These are phyloP conservation scores for Rafetus swinhoei DNA, from an alignment of 2,113 vertebrate genomes.

Conservation along the genomic window DNA sequence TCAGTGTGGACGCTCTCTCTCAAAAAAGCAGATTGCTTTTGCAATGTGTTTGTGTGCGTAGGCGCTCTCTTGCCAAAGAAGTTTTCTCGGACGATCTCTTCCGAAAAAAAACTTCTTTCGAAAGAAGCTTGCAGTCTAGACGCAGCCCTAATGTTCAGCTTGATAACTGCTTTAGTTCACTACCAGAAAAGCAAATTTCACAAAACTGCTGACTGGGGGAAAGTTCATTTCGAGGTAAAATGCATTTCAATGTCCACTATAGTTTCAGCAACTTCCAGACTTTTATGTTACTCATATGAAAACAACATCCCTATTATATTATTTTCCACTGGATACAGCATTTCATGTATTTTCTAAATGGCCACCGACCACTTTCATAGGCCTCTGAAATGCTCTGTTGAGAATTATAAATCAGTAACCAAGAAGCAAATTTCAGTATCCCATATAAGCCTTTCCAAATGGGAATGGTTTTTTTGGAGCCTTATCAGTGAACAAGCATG, in stretches of 20 bases:
- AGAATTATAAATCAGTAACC: neutral
- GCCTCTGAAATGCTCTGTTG: neutral
- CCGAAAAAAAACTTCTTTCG: too few relatives aligned
- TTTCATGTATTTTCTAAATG: neutral
- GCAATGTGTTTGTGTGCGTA: too few relatives aligned
- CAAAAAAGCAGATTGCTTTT: too few relatives aligned
- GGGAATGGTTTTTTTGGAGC: neutral
- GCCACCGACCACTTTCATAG: neutral
- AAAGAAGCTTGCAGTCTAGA: too few relatives aligned
- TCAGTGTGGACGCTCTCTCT: too few relatives aligned
- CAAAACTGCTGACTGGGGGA: neutral
- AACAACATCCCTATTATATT: neutral
- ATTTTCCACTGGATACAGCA: neutral
- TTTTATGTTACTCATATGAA: neutral
- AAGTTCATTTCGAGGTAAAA: neutral
- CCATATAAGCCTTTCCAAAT: neutral
- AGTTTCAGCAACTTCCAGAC: neutral
- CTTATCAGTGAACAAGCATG: neutral
- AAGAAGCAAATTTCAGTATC: neutral
- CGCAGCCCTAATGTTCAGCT: neutral
- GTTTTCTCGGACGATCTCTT: too few relatives aligned
- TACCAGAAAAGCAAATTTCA: accelerated
- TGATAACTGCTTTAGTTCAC: neutral
- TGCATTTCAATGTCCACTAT: accelerated
- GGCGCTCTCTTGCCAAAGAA: too few relatives aligned